phyloP scores from a whole-genome alignment of 2,888 invertebrate species.

The Auanema freiburgensis region DNA sequence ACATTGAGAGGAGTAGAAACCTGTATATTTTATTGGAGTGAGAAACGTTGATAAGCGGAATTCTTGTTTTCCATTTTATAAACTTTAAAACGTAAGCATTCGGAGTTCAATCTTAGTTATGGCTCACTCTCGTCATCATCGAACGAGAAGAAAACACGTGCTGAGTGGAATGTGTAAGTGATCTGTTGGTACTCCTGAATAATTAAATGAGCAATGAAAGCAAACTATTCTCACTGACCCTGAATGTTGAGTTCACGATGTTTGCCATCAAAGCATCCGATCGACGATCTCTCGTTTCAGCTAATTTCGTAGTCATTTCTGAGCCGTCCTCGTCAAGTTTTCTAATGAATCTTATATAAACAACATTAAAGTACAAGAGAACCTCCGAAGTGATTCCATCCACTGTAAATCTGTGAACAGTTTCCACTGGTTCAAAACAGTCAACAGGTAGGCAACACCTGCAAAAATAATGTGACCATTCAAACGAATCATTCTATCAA shows the following conservation, averaged over 20 bases:
- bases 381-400: slow-evolving; percentile 76
- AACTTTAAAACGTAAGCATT: too few species aligned
- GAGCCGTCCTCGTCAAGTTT: slow-evolving; percentile 21
- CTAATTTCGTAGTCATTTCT: slow-evolving; percentile 10
- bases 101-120: too few species aligned
- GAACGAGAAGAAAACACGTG: slow-evolving; percentile 86
- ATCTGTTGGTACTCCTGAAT: slow-evolving; percentile 83
- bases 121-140: slow-evolving; percentile 35
- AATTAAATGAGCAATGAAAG: neutral
- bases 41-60: too few species aligned
- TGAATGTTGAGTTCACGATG: slow-evolving; percentile 13
- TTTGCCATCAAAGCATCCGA: slow-evolving; percentile 21
- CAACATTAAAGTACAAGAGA: slow-evolving; percentile 6
- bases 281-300: slow-evolving; percentile 18
- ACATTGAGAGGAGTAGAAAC: too few species aligned
- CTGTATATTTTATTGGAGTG: too few species aligned
- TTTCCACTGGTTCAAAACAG: slow-evolving; percentile 81
- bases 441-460: slow-evolving; percentile 85
- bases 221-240: neutral
- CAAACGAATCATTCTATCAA: neutral
- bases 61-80: too few species aligned
- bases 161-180: slow-evolving; percentile 88
- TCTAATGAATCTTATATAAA: slow-evolving; percentile 10
- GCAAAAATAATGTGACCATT: slow-evolving; percentile 18
- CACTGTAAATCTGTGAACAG: slow-evolving; percentile 91